Evolutionary conservation across 2,113 vertebrate species (phyloP).

Genomic region (Symphodus melops): DNA sequence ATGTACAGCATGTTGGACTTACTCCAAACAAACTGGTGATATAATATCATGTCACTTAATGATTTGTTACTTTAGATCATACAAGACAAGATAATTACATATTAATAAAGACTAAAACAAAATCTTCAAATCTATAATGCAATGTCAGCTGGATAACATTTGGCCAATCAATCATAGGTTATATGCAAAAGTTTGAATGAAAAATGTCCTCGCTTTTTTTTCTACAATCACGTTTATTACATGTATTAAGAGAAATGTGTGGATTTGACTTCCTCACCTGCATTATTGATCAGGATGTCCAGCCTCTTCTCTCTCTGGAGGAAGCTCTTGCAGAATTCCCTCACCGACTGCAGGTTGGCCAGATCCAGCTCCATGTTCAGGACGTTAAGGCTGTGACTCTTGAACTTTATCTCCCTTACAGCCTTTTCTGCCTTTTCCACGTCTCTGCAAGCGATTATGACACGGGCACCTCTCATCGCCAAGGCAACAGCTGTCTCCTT

Average conservation of each 20-base stretch:
- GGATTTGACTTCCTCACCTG: constrained; percentile 68
- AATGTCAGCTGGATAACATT: too few relatives aligned
- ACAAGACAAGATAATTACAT: neutral
- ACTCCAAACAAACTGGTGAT: too few relatives aligned
- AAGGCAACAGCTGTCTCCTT: constrained; percentile 83
- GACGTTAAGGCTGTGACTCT: constrained; percentile 79
- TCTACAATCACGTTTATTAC: neutral
- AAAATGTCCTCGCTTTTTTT: neutral
- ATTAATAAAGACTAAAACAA: too few relatives aligned
- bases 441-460: constrained; percentile 82
- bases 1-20: too few relatives aligned
- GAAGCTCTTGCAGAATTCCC: constrained; percentile 81
- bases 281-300: constrained; percentile 85
- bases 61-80: too few relatives aligned
- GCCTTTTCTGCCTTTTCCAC: constrained; percentile 75
- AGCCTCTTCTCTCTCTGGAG: constrained; percentile 83
- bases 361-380: constrained; percentile 81
- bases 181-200: neutral
- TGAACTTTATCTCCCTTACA: constrained; percentile 80
- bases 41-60: too few relatives aligned
- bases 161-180: neutral
- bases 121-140: too few relatives aligned
- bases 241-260: neutral
- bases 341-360: constrained; percentile 81
- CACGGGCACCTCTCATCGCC: constrained; percentile 82